phyloP scores from a whole-genome alignment of 2,797 vertebrate genomes.

The Falco naumanni region DNA sequence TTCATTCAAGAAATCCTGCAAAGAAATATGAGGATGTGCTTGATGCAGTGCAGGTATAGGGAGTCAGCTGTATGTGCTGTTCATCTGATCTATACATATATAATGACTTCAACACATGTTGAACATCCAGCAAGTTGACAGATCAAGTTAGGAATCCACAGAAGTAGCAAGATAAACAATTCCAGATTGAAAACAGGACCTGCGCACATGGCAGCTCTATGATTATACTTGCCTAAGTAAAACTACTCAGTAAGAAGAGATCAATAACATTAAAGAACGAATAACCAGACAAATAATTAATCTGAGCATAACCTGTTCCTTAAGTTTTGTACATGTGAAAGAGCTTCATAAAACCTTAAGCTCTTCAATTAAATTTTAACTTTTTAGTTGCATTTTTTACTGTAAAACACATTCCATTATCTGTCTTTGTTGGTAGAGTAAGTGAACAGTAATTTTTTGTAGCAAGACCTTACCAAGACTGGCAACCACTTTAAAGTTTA shows the following conservation, averaged over 20 bases:
- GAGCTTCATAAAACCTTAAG: not conserved
- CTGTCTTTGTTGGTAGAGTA: not conserved
- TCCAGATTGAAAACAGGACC: not conserved
- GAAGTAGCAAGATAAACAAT: not conserved
- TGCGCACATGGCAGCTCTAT: not conserved
- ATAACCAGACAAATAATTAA: not conserved
- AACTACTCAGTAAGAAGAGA: not conserved
- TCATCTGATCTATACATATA: not conserved
- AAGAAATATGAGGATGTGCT: not conserved
- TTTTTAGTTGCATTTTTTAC: not conserved
- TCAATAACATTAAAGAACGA: not conserved
- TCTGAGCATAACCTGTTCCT: not conserved
- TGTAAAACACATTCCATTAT: not conserved
- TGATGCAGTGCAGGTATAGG: not conserved
- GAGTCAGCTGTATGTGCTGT: not conserved
- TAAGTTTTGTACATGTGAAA: not conserved
- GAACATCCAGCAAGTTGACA: not conserved
- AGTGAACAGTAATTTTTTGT: not conserved
- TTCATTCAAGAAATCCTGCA: not conserved
- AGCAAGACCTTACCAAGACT: not conserved
- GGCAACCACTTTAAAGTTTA: not conserved
- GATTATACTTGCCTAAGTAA: not conserved
- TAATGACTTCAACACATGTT: not conserved
- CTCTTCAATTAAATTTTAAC: not conserved
- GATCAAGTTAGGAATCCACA: not conserved